Percentiles rank a stretch among this genome's conserved stretches.
Conservation (phyloP, 2,797 vertebrate genomes). For the Triplophysa bombifrons region DNA sequence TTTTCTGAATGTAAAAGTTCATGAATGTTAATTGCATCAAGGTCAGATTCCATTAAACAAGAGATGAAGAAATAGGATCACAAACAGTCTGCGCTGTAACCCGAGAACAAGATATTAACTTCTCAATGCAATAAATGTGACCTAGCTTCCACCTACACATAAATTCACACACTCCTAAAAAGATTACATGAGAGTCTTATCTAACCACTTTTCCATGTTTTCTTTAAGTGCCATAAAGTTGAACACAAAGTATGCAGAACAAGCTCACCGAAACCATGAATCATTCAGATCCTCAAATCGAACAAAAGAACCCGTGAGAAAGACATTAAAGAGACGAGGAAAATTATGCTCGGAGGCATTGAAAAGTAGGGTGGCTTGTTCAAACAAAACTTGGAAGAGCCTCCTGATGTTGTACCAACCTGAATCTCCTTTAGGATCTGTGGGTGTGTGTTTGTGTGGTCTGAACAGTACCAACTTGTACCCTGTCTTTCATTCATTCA, state of each 20-base stretch:
- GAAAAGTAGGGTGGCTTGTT: conserved; percentile 34
- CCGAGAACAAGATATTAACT: not conserved
- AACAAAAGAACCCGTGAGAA: conserved; percentile 20
- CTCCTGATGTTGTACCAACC: conserved; percentile 5
- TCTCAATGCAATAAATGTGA: not conserved
- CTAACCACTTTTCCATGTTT: not conserved
- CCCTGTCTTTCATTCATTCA: not conserved
- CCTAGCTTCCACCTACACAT: conserved; percentile 1
- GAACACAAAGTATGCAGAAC: not conserved
- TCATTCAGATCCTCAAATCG: conserved; percentile 28
- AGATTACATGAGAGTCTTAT: not conserved
- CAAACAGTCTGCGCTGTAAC: not conserved
- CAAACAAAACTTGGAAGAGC: conserved; percentile 18
- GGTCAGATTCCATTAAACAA: not conserved
- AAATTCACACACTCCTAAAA: conserved; percentile 3
- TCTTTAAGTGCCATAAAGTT: conserved; percentile 13
- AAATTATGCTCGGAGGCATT: conserved; percentile 28
- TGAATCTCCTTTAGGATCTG: conserved; percentile 9
- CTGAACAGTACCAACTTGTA: conserved; percentile 44
- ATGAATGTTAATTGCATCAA: not conserved
- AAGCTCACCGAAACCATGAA: conserved; percentile 46
- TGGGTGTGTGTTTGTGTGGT: conserved; percentile 35
- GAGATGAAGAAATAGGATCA: not conserved
- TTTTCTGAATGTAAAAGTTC: not conserved
- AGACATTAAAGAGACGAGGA: conserved; percentile 9